Base-by-base conservation (phyloP, 2,797 vertebrate genomes). In the Molothrus ater region DNA sequence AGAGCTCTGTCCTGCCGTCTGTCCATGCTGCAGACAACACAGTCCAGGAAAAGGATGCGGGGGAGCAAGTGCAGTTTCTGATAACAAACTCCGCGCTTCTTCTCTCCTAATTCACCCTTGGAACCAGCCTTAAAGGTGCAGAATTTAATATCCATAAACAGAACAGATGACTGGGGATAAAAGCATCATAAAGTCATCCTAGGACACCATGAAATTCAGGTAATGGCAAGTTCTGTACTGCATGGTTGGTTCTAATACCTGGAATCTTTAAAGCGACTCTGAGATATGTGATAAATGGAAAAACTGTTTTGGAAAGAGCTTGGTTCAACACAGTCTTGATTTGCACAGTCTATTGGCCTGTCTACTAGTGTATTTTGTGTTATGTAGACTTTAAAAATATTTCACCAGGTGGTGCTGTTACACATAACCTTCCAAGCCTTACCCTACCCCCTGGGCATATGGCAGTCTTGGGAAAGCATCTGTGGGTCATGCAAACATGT, bases 361-460 rank as follows among this genome's bases (percentile, higher is more conserved):
- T 40, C 75, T 61, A 18, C 50, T 31, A 8, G 15, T 22, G 40
- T 10, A 32, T 59, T 59, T 17, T 47, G 26, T 68, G 18, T 60
- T 45, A 10, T 2, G 6, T 26, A 87, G 48, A 80, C 51, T 88
- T 84, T 19, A 78, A 31, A 64, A 61, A 38, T 79, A 71, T 86
- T 90, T 94, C 95, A 93, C 65, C 95, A 96, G 96, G 75, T 96
- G 95, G 95, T 93, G 96, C 96, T 96, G 79, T 95, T 83, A 88
- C 72, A 90, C 80, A 59, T 54, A 80, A 80, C 87, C 96, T 86
- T 61, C 68, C 53, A n/a, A 74, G 22, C 13, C 36, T 64, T 47
- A 32, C 36, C 79, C 53, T 71, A 28, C 22, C 34, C 64, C 36
- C 48, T 15, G 19, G 34, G 47, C 54, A 36, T 24, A 3, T 28